Evolutionary conservation across 2,113 vertebrate species (phyloP).

Genomic region (Macquaria ambigua): DNA sequence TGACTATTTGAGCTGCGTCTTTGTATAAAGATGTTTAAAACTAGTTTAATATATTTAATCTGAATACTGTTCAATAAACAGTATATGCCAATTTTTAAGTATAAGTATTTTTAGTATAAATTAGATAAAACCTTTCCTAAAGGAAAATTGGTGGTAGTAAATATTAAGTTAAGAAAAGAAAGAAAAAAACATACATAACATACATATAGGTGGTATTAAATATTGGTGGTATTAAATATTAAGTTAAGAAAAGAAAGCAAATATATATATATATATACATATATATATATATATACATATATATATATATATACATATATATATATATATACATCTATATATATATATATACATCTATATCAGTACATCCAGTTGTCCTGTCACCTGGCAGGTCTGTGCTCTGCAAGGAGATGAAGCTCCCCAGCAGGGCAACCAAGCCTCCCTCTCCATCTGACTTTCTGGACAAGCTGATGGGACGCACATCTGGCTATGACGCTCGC

Average conservation of each 20-base stretch:
- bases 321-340: no score
- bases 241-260: no score
- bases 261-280: no score
- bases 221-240: no score
- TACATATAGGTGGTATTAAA: no score
- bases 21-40: background rate
- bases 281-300: no score
- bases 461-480: constrained; percentile 96
- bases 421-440: constrained; percentile 78
- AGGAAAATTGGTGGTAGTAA: background rate
- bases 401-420: constrained; percentile 88
- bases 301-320: no score
- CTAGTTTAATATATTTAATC: background rate
- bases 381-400: constrained; percentile 83
- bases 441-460: constrained; percentile 95
- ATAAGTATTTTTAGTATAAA: no score
- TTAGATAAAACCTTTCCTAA: background rate
- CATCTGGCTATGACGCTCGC: constrained; percentile 94
- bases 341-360: no score
- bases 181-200: background rate
- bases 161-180: background rate
- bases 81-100: background rate
- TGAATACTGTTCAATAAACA: background rate
- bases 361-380: background rate
- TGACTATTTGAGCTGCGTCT: background rate